Percentiles rank a stretch among this genome's conserved stretches.
Evolutionary conservation across 2,888 invertebrate genomes (phyloP).

Genomic region (Eudemis profundana): DNA sequence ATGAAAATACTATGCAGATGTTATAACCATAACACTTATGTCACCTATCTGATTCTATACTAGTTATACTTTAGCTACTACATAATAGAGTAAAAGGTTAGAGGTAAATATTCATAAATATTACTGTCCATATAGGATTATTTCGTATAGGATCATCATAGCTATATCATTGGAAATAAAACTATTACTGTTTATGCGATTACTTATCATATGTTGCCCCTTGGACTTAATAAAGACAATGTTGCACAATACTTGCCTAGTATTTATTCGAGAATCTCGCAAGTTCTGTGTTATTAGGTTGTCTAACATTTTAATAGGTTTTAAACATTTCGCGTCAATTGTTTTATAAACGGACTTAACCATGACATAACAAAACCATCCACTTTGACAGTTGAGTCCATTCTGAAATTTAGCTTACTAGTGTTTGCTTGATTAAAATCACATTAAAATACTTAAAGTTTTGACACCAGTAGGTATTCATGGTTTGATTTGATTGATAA

Average conservation of each 20-base stretch:
- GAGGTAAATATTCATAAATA: too few species aligned
- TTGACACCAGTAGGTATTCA: too few species aligned
- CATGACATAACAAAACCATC: not conserved
- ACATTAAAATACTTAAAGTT: too few species aligned
- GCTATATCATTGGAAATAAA: not conserved
- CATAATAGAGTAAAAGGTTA: too few species aligned
- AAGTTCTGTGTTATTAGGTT: conserved; percentile 63
- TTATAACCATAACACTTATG: too few species aligned
- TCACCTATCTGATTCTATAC: too few species aligned
- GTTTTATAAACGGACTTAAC: conserved; percentile 25
- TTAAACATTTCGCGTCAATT: conserved; percentile 44
- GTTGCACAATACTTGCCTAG: conserved; percentile 58
- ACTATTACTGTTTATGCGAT: not conserved
- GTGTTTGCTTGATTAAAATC: too few species aligned
- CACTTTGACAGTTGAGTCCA: conserved; percentile 6
- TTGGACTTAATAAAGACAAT: not conserved
- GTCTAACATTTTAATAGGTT: conserved; percentile 55
- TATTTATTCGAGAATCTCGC: conserved; percentile 55
- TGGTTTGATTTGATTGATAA: too few species aligned
- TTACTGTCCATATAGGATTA: too few species aligned
- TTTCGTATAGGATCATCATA: too few species aligned
- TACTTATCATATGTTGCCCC: not conserved
- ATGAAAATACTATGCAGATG: too few species aligned
- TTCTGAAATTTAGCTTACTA: not conserved
- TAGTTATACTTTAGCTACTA: too few species aligned